Base-by-base conservation (phyloP, 2,113 vertebrate genomes). In the Monarcha castaneiventris region DNA sequence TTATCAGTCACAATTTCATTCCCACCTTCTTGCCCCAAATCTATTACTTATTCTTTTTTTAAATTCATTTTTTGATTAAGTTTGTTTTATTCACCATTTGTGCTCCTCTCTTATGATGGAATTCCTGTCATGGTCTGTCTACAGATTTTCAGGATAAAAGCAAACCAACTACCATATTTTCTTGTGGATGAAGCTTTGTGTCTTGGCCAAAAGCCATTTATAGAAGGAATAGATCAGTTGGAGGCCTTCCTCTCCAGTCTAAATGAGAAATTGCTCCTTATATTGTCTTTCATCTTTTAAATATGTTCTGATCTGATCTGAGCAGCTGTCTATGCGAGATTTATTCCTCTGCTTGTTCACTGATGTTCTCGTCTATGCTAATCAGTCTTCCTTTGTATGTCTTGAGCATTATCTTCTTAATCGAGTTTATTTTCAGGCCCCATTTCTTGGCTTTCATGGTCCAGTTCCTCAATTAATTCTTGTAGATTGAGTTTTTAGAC, bases 261-360 rank as follows among this genome's bases (percentile, higher is more conserved):
- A 90, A 90, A 96, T 87, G 84, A 96, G 92, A 91, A 90, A 96
- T 96, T 92, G 63, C 74, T 95, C 84, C 84, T 91, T 87, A 52
- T 64, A 67, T 83, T 96, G 79, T 94, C 88, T 97, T 97, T 96
- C 83, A 89, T 97, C 96, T 96, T 97, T 93, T 93, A 96, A 97
- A 96, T 94, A 82, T 90, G 84, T 76, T 87, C 90, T 4, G 12
- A 92, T 91, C 80, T 74, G 91, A 96, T 97, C 84, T 94, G 87
- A 96, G 87, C 76, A 96, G 76, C 83, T 95, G 93, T 84, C 94
- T 56, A 44, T 84, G 67, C 66, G 80, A 96, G 93, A 96, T 92
- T 97, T 94, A 94, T 96, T 93, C 71, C 48, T 93, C 62, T 92
- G 48, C 89, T 90, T 93, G 69, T 82, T 92, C 95, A 73, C 52